A percentile compares a stretch with the other conserved stretches of the same genome.
phyloP scores from a whole-genome alignment of 2,888 invertebrate species.

The Cephus pygmeus region DNA sequence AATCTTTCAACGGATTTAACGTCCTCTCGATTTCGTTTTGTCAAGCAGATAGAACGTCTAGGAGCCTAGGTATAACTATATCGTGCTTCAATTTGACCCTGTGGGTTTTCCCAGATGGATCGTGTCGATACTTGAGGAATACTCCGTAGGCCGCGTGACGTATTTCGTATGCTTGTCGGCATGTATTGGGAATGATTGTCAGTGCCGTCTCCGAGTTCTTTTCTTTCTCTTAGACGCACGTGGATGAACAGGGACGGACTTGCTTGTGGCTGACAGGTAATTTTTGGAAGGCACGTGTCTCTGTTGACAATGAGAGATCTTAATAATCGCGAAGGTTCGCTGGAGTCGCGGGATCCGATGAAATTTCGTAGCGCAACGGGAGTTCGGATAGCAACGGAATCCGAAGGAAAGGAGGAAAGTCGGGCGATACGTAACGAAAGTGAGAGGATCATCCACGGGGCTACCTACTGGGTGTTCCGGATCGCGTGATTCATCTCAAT shows the following conservation, averaged over 20 bases:
- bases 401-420: conserved; percentile 51
- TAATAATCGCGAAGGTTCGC: background rate
- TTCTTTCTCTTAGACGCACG: background rate
- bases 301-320: background rate
- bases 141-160: background rate
- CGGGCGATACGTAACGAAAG: conserved; percentile 49
- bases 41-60: background rate
- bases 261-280: background rate
- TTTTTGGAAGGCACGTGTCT: background rate
- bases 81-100: background rate
- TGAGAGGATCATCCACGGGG: conserved; percentile 38
- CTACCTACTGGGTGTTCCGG: background rate
- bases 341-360: background rate
- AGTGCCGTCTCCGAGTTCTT: background rate
- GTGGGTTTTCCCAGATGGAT: background rate
- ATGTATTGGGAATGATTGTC: background rate
- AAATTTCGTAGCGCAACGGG: background rate
- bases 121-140: background rate
- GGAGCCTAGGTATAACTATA: background rate
- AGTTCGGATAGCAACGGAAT: background rate
- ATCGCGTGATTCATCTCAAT: background rate
- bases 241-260: background rate
- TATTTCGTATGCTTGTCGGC: background rate
- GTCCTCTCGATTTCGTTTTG: conserved; percentile 3
- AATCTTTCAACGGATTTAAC: background rate